These are phyloP conservation scores for Leguminivora glycinivorella DNA, from an alignment of 1,140 invertebrate species.

Conservation along the genomic window DNA sequence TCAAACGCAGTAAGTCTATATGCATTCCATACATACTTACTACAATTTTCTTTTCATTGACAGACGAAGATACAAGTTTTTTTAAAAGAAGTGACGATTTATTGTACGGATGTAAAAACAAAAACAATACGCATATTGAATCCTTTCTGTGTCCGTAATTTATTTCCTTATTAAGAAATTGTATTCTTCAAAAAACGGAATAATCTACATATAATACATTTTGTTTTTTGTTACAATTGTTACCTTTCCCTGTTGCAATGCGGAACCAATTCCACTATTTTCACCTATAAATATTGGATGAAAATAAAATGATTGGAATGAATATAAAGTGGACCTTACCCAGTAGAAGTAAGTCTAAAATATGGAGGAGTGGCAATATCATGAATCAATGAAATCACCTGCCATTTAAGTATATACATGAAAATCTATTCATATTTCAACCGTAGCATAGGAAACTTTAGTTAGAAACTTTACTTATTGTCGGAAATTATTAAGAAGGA, in stretches of 20 bases:
- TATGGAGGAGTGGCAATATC: constrained; percentile 9
- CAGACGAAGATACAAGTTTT: too few relatives aligned
- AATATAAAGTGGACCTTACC: constrained; percentile 19
- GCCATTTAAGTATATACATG: constrained; percentile 13
- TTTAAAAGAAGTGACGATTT: too few relatives aligned
- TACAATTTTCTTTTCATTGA: too few relatives aligned
- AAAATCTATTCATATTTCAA: constrained; percentile 22
- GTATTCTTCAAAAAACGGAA: too few relatives aligned
- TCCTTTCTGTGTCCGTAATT: too few relatives aligned
- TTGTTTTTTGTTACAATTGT: too few relatives aligned
- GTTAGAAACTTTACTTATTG: background rate
- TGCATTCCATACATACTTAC: too few relatives aligned
- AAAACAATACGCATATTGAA: too few relatives aligned
- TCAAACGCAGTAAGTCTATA: too few relatives aligned
- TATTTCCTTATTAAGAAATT: too few relatives aligned
- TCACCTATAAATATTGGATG: constrained; percentile 9
- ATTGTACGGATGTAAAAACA: too few relatives aligned
- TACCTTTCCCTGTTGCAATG: background rate
- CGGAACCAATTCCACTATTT: background rate
- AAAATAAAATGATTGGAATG: constrained; percentile 20
- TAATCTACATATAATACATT: too few relatives aligned
- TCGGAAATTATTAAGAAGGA: background rate
- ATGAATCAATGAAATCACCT: constrained; percentile 26
- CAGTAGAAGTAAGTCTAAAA: background rate
- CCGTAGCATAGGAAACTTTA: background rate